A percentile compares a stretch with the other conserved stretches of the same genome.
Conservation (phyloP, 2,113 vertebrate genomes). For the Phyllopteryx taeniolatus region DNA sequence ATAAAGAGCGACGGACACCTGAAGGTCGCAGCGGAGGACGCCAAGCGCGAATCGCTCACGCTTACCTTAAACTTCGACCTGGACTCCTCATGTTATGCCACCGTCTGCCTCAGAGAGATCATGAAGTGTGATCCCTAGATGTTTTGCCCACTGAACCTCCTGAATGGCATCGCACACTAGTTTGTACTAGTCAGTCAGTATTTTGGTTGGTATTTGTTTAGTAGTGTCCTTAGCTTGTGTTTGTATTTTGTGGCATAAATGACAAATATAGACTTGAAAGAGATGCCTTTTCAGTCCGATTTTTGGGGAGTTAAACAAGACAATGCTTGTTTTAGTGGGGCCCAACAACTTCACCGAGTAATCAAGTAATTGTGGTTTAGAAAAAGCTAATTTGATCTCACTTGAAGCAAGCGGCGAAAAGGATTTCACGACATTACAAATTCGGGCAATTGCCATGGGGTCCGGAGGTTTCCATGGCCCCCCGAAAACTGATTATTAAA, state of each 20-base stretch:
- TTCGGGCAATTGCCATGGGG: too few relatives aligned
- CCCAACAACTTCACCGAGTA: too few relatives aligned
- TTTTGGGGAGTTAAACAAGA: too few relatives aligned
- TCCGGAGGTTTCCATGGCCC: too few relatives aligned
- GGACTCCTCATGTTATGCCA: constrained; percentile 90
- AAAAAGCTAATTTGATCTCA: too few relatives aligned
- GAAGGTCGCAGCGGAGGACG: constrained; percentile 7
- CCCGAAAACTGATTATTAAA: too few relatives aligned
- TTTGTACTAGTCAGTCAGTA: constrained; percentile 14
- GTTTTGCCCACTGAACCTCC: background rate
- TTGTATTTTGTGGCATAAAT: constrained; percentile 41
- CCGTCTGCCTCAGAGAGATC: constrained; percentile 87
- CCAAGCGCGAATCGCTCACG: constrained; percentile 22
- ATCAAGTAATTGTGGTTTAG: too few relatives aligned
- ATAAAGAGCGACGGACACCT: background rate
- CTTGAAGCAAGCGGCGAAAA: too few relatives aligned
- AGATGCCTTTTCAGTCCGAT: background rate
- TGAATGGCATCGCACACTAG: too few relatives aligned
- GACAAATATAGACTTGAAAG: constrained; percentile 16
- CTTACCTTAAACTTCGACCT: constrained; percentile 85
- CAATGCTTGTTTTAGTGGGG: too few relatives aligned
- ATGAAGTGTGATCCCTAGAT: constrained; percentile 84
- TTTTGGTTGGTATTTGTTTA: constrained; percentile 14
- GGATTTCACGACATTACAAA: too few relatives aligned
- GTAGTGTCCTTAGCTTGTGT: constrained; percentile 5